Base-by-base conservation (phyloP, 2,113 vertebrate genomes). In the Thamnaconus septentrionalis region DNA sequence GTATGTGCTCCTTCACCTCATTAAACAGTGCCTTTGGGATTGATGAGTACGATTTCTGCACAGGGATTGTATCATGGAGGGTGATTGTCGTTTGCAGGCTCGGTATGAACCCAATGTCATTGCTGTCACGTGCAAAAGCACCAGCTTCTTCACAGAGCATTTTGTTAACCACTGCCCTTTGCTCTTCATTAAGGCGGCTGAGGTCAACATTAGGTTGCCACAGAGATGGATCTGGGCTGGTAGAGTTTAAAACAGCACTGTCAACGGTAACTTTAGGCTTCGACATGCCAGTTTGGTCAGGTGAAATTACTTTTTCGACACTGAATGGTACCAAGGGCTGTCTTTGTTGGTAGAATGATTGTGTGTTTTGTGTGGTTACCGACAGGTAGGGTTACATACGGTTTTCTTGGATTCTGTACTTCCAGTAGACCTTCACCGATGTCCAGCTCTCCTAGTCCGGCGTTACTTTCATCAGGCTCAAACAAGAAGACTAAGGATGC, bases 21-120 rank as follows among this genome's bases (percentile, higher is more conserved):
- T 10, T 52, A 6, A 59, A 67, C 5, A 53, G 56, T 6, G 58
- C 51, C 7, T 59, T 72, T 39, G 59, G 66, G 1, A 81, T 60
- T 9, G 68, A 59, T 31, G 57, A 10, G 6, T 59, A 46, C 0
- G 44, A 0, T 47, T 7, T 47, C 8, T 59, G 43, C 0, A 57
- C 12, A 61, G 7, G 73, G 7, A 43, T 43, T 5, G 51, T 11
- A 31, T 60, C 60, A 2, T 18, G 41, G 3, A 77, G 64, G 6
- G 7, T 59, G 39, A 56, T 40, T 5, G 56, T 41, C 64, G 72
- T 63, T n/a, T 72, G 54, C 11, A 63, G 40, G 31, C 50, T 57
- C 4, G 68, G 64, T 12, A 72, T 77, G 11, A 54, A 73, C 31
- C 54, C 64, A 4, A 78, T 66, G 7, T 72, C 59, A 31, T 41